These are phyloP conservation scores for Trissolcus brochymenae DNA, from an alignment of 2,888 invertebrate genomes.

Conservation along the genomic window DNA sequence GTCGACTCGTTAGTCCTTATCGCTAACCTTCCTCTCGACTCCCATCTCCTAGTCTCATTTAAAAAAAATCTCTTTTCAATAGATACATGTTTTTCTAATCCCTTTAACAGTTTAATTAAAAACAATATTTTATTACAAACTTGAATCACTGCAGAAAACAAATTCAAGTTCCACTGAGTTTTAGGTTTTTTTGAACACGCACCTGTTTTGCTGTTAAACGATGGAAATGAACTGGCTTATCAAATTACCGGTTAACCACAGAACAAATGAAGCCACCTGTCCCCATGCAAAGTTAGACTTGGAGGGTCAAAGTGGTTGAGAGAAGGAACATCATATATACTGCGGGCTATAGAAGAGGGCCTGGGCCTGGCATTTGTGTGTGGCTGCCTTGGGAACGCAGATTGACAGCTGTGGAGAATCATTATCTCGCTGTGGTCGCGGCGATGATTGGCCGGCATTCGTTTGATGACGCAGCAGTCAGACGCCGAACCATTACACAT, in stretches of 20 bases:
- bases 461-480: slow-evolving; percentile 75
- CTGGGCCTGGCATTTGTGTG: slow-evolving; percentile 8
- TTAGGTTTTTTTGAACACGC: too few species aligned
- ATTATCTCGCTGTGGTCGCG: slow-evolving; percentile 63
- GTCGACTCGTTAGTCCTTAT: slow-evolving; percentile 25
- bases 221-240: background rate
- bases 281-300: background rate
- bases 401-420: slow-evolving; percentile 75
- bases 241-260: slow-evolving; percentile 5
- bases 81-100: too few species aligned
- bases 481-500: slow-evolving; percentile 45
- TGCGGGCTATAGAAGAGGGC: slow-evolving; percentile 1
- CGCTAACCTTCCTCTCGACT: background rate
- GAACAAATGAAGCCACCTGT: slow-evolving; percentile 1
- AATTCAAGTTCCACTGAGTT: too few species aligned
- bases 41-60: background rate
- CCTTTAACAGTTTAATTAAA: too few species aligned
- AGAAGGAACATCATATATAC: background rate
- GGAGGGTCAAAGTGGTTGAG: background rate
- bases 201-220: too few species aligned
- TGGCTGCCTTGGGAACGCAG: slow-evolving; percentile 41
- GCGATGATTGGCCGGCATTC: slow-evolving; percentile 67
- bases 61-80: background rate
- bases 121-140: too few species aligned
- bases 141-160: too few species aligned